phyloP scores from a whole-genome alignment of 2,888 invertebrate species.

The Isoperla grammatica region DNA sequence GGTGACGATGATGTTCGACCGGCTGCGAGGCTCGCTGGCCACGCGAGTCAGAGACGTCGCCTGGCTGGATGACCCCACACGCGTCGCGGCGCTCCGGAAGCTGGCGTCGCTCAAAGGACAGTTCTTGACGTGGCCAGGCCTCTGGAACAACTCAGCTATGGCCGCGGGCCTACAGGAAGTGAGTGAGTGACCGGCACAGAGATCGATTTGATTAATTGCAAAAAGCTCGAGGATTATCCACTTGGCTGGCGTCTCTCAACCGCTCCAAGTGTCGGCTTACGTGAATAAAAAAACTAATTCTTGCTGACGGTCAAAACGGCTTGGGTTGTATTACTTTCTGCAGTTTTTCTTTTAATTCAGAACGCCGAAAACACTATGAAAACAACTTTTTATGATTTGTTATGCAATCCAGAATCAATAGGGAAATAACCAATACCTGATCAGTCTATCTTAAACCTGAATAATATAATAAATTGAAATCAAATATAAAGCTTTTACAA shows the following conservation, averaged over 20 bases:
- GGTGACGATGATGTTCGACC: conserved; percentile 40
- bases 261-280: conserved; percentile 7
- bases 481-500: too few relatives aligned
- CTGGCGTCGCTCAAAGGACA: conserved; percentile 43
- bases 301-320: too few relatives aligned
- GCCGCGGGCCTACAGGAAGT: conserved; percentile 32
- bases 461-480: too few relatives aligned
- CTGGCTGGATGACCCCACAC: conserved; percentile 46
- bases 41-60: conserved; percentile 42
- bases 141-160: conserved; percentile 34
- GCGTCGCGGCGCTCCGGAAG: conserved; percentile 44
- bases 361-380: too few relatives aligned
- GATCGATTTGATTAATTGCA: too few relatives aligned
- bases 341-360: conserved; percentile 7
- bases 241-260: conserved; percentile 13
- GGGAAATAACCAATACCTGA: neutral
- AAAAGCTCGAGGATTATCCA: too few relatives aligned
- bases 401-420: conserved; percentile 10
- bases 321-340: too few relatives aligned
- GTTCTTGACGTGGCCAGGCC: conserved; percentile 44
- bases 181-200: conserved; percentile 23
- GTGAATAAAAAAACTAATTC: too few relatives aligned
- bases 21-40: conserved; percentile 44
- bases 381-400: neutral
- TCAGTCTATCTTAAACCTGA: too few relatives aligned